phyloP scores from a whole-genome alignment of 1,140 invertebrate species.

The Holcopasites calliopsidis region DNA sequence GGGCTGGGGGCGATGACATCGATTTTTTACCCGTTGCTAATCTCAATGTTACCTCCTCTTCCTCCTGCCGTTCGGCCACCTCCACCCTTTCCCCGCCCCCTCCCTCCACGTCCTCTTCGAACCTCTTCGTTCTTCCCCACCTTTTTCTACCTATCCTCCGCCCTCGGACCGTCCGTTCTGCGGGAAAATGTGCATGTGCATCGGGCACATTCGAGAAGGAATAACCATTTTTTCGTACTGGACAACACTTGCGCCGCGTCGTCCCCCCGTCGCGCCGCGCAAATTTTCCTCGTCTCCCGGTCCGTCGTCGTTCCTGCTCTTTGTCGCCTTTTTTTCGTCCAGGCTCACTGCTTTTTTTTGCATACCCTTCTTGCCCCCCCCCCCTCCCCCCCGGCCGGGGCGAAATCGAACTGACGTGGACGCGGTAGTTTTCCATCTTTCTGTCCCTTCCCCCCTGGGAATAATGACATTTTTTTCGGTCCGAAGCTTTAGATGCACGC shows the following conservation, averaged over 20 bases:
- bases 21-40: conserved; percentile 75
- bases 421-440: conserved; percentile 66
- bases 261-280: conserved; percentile 43
- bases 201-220: conserved; percentile 72
- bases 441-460: conserved; percentile 57
- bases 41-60: conserved; percentile 68
- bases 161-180: conserved; percentile 66
- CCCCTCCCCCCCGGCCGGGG: conserved; percentile 32
- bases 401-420: conserved; percentile 66
- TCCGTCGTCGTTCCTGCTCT: conserved; percentile 7
- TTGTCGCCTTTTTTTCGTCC: conserved; percentile 42
- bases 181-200: conserved; percentile 71
- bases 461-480: conserved; percentile 60
- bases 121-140: background rate
- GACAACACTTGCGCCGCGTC: conserved; percentile 64
- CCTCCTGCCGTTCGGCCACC: conserved; percentile 50
- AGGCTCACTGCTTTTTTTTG: conserved; percentile 20
- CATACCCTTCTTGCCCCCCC: background rate
- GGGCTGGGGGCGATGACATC: conserved; percentile 72
- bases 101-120: conserved; percentile 1
- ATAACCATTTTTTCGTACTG: conserved; percentile 69
- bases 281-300: conserved; percentile 56
- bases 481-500: conserved; percentile 49
- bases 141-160: conserved; percentile 19
- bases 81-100: conserved; percentile 34